Evolutionary conservation across 2,888 invertebrate species (phyloP).

Genomic region (Cyclophora punctaria): DNA sequence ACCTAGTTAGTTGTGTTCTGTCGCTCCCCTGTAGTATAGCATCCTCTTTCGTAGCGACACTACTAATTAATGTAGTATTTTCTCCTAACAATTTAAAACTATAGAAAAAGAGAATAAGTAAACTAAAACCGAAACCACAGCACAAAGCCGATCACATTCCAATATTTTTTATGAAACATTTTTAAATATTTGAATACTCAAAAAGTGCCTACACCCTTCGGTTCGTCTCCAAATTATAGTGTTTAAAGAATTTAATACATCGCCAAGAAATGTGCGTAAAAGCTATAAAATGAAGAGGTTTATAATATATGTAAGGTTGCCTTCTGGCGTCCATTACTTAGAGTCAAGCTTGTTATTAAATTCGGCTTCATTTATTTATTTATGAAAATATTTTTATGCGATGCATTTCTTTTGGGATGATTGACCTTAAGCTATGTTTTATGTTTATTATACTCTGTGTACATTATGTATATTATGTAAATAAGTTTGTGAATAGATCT

Average conservation of each 20-base stretch:
- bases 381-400: conserved; percentile 51
- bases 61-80: too few species aligned
- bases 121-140: too few species aligned
- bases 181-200: conserved; percentile 37
- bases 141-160: not conserved
- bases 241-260: conserved; percentile 66
- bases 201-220: conserved; percentile 43
- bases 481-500: too few species aligned
- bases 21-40: too few species aligned
- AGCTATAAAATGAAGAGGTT: conserved; percentile 56
- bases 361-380: conserved; percentile 72
- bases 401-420: conserved; percentile 12
- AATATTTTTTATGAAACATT: conserved; percentile 17
- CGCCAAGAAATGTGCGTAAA: conserved; percentile 67
- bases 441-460: not conserved
- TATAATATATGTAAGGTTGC: conserved; percentile 67
- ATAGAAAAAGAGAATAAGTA: too few species aligned
- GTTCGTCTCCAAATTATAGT: conserved; percentile 64
- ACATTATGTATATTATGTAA: too few species aligned
- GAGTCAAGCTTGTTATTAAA: conserved; percentile 67
- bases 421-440: not conserved
- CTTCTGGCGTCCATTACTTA: conserved; percentile 71
- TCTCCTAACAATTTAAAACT: too few species aligned
- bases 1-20: too few species aligned
- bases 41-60: too few species aligned